Evolutionary conservation across 2,113 vertebrate species (phyloP), one percentile per base, ranked within the genome.

Genomic region (Oostethus manadensis): DNA sequence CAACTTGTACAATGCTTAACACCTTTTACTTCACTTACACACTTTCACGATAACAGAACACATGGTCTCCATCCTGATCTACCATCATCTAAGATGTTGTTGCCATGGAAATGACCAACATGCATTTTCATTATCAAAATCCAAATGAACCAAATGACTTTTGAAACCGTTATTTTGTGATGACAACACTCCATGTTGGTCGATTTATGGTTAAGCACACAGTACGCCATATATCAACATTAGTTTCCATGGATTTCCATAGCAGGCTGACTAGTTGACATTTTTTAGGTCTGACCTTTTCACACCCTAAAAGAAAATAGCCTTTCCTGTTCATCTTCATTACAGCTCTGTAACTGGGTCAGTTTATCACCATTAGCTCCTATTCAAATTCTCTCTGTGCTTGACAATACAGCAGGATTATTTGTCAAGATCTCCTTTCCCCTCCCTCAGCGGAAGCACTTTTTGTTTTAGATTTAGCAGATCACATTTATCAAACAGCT

Each of bases 401-500:
- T 66, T 64, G 45, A 66, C 62, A 57, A 77, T 71, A 54, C 74
- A 78, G 73, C 18, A 45, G 65, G 71, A 78, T 73, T 60, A 71
- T 73, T 69, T 66, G 66, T 65, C 62, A 50, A 64, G 43, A 46
- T 48, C 62, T 63, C 42, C 18, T 5, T 15, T 35, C 38, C 29
- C 43, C 26, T 26, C n/a, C 20, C 48, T 17, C 10, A 13, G 14
- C 74, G 58, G 49, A 48, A 64, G 43, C 44, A 35, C 62, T 59
- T 51, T 38, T 22, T n/a, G n/a, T n/a, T 57, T 55, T 40, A 66
- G 58, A 63, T 67, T 69, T 69, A 72, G 29, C 49, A 53, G 56
- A 47, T 26, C 60, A 42, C 70, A 43, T 54, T 63, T 40, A 64
- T 29, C 11, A 42, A 53, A 57, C 21, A 35, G 48, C 56, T 77